Evolutionary conservation across 2,888 invertebrate species (phyloP).

Genomic region (Tipula confusa): DNA sequence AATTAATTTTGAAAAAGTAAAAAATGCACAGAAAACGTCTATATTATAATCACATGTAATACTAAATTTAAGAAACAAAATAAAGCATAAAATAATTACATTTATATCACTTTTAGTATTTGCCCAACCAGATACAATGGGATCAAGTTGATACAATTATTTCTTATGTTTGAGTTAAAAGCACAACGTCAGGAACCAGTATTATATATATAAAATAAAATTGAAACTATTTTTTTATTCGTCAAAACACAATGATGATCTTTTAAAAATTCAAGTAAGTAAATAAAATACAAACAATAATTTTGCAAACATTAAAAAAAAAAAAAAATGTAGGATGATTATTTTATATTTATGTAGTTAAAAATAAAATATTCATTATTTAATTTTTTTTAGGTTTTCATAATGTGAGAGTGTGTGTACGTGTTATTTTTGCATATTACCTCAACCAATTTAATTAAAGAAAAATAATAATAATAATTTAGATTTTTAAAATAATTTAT

Average conservation of each 20-base stretch:
- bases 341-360: background rate
- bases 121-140: background rate
- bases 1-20: background rate
- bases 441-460: conserved; percentile 31
- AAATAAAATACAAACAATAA: background rate
- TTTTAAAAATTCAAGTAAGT: background rate
- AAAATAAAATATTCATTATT: background rate
- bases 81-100: background rate
- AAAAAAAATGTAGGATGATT: background rate
- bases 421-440: conserved; percentile 27
- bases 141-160: background rate
- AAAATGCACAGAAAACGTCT: background rate
- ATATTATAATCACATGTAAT: background rate
- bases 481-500: conserved; percentile 25
- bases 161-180: background rate
- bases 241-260: conserved; percentile 12
- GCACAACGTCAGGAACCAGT: background rate
- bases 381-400: background rate
- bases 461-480: conserved; percentile 28
- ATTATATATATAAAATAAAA: background rate
- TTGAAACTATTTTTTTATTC: background rate
- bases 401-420: background rate
- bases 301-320: conserved; percentile 1
- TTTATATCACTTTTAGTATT: background rate
- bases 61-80: background rate